Base-by-base conservation (phyloP, 2,888 invertebrate genomes). In the Seira ritae region DNA sequence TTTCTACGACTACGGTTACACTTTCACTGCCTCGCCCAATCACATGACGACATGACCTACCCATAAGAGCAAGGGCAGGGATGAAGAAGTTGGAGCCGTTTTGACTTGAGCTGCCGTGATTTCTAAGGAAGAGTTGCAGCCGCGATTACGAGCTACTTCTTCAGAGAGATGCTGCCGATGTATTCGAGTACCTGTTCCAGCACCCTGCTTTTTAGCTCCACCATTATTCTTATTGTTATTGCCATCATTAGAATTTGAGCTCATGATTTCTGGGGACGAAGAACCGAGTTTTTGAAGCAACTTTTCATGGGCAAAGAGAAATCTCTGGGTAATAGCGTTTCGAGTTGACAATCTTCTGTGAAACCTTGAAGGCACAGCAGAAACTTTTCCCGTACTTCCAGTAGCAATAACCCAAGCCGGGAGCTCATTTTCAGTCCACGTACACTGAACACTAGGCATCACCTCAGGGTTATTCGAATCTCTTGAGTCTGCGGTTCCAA, bases 241-340 rank as follows among this genome's bases (percentile, higher is more conserved):
- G 20, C 69, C 37, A 62, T 77, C 67, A 19, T 19, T 17, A 46
- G 50, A 79, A 19, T 19, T 17, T 19, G 50, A 79, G 12, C 23
- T 46, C 66, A 66, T 46, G 0, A 79, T 23, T 0, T 68, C 23
- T 22, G 70, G 78, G 19, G 60, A 42, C 20, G 73, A 76, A 17
- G 31, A 70, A 6, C 81, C 75, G 2, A 75, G 23, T 22, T 62
- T 75, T 31, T 71, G 75, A 17, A 75, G 65, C 0, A 81, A 23
- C 50, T 66, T 81, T 19, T 78, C 81, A 76, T 81, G 81, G 0
- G 74, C 80, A 76, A 68, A 81, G 3, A 86, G 62, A 37, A 86
- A 86, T 62, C 72, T 77, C 74, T 86, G 83, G 20, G 77, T 86
- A 15, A 86, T 70, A 8, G 79, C 74, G 50, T 72, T 80, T 55